Conservation (phyloP, 2,797 vertebrate genomes). For the Kryptolebias ocellatus region DNA sequence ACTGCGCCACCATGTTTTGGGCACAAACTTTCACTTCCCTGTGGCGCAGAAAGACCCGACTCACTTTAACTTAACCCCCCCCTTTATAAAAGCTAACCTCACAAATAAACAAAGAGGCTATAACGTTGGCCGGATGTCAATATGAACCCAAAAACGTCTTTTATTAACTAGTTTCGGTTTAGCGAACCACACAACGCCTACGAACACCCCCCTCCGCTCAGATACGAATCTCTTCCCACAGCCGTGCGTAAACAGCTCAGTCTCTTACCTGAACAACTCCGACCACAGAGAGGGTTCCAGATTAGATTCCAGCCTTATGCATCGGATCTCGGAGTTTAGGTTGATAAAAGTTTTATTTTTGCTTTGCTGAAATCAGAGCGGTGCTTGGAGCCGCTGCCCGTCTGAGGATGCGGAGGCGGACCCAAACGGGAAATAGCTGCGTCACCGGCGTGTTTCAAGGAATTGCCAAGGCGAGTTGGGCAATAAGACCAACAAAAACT, state of each 20-base stretch:
- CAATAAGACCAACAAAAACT: not conserved
- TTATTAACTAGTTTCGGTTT: slow-evolving; percentile 62
- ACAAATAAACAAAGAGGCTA: not conserved
- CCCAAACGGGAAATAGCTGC: slow-evolving; percentile 55
- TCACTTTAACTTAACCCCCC: not conserved
- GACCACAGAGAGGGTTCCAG: not conserved
- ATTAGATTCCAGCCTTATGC: not conserved
- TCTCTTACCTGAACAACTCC: slow-evolving; percentile 52
- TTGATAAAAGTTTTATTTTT: not conserved
- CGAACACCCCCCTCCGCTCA: not conserved
- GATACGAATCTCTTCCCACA: slow-evolving; percentile 54
- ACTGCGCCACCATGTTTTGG: slow-evolving; percentile 5
- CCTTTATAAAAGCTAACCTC: not conserved
- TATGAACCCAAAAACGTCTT: not conserved
- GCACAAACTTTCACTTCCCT: not conserved
- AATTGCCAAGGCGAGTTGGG: slow-evolving; percentile 27
- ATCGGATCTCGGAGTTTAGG: not conserved
- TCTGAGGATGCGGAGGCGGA: slow-evolving; percentile 40
- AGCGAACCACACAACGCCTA: slow-evolving; percentile 33
- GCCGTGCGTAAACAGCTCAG: slow-evolving; percentile 16
- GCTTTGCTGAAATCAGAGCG: not conserved
- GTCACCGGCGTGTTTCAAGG: slow-evolving; percentile 56
- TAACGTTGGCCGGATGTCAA: not conserved
- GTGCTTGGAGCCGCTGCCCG: not conserved
- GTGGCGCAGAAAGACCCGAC: not conserved